Evolutionary conservation across 2,888 invertebrate species (phyloP), one percentile per base, ranked within the genome.

Genomic region (Amiota communis): DNA sequence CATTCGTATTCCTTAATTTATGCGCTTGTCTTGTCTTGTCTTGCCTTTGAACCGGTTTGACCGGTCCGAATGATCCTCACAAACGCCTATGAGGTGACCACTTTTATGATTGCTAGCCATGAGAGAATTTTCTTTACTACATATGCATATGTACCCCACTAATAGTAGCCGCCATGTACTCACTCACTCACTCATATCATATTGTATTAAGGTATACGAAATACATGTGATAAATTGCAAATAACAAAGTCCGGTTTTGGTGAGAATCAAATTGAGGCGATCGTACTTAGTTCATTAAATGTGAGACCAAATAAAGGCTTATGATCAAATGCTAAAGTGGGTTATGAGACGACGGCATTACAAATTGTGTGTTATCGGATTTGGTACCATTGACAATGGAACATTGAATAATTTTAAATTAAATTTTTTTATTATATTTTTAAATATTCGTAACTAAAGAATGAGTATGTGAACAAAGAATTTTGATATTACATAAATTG

Each of bases 1-100:
- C 77, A 79, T 74, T 53, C 73, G 9, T 77, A 1, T 51, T 67
- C 71, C 70, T 70, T 78, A 80, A 81, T 81, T 79, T 80, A 81
- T 81, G 78, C 80, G 77, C 17, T 61, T 47, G 11, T 23, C 23
- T 63, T 68, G 67, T 68, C 67, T 67, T 71, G 74, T 74, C 72
- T 67, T 71, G 74, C 72, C 72, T 74, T 73, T 73, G 73, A 87
- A 87, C 87, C 88, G 87, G 87, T 87, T 81, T 87, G 87, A 88
- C 87, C 88, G 85, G 87, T 83, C 86, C 82, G 78, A n/a, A 20
- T 17, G n/a, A 59, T 49, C 67, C 47, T 53, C 48, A 48, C 48
- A 77, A 59, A 17, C 11, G 59, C 15, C 59, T 59, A 4, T 83
- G 77, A 76, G 79, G 86, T 85, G 85, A 84, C 85, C 85, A 85